A percentile compares a stretch with the other conserved stretches of the same genome.
phyloP scores from a whole-genome alignment of 2,797 vertebrate species.

The Carduelis carduelis region DNA sequence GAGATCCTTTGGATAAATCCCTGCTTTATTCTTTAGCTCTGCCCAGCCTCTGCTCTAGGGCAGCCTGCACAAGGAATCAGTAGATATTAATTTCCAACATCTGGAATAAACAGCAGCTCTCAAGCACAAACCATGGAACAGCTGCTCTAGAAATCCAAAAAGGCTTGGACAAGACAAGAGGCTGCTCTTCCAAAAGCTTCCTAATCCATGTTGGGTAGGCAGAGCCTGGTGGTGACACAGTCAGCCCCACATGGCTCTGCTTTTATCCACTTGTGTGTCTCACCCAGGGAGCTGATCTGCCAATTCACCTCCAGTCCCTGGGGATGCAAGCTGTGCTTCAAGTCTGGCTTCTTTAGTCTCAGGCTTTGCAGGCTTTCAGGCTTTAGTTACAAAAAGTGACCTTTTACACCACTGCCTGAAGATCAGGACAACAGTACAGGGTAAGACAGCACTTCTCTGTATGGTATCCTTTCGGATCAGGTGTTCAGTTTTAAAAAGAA shows the following conservation, averaged over 20 bases:
- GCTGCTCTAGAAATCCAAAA: background rate
- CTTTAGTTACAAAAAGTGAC: background rate
- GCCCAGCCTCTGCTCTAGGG: background rate
- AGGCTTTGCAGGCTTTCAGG: background rate
- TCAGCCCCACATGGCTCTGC: background rate
- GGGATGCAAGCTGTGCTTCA: background rate
- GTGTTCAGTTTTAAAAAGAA: background rate
- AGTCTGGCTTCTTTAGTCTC: background rate
- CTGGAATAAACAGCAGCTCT: background rate
- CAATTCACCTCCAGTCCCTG: background rate
- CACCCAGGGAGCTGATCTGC: background rate
- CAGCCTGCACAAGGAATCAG: background rate
- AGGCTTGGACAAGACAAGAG: background rate
- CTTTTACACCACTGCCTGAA: background rate
- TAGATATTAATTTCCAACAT: background rate
- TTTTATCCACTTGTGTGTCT: background rate
- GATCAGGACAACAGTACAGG: background rate
- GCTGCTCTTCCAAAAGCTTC: background rate
- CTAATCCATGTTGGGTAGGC: background rate
- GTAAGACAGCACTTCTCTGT: background rate
- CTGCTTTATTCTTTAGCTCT: background rate
- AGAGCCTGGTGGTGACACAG: background rate
- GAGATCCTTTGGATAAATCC: background rate
- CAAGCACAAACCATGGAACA: background rate
- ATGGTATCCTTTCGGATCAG: background rate